Conservation (phyloP, 2,888 invertebrate genomes). For the Spilosoma lubricipeda region DNA sequence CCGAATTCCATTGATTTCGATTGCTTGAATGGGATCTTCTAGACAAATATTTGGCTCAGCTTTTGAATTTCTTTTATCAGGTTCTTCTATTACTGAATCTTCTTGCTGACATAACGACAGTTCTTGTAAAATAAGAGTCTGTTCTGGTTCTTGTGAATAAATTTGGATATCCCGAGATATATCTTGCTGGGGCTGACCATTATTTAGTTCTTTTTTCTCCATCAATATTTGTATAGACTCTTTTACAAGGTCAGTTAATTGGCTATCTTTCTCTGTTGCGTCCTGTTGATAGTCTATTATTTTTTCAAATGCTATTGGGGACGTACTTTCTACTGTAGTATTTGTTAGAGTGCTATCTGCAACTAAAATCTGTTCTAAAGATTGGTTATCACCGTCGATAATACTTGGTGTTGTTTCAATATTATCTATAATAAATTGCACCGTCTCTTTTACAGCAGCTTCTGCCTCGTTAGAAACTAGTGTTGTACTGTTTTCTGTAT, state of each 20-base stretch:
- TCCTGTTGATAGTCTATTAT: not conserved
- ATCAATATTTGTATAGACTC: not conserved
- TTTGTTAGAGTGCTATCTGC: not conserved
- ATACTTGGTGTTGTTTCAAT: not conserved
- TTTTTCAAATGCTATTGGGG: not conserved
- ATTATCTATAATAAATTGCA: not conserved
- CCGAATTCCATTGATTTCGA: not conserved
- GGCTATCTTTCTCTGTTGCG: no score
- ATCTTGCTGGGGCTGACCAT: not conserved
- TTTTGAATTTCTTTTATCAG: not conserved
- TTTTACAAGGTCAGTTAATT: not conserved
- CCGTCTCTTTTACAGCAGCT: not conserved
- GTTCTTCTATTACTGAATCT: not conserved
- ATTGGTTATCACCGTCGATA: not conserved
- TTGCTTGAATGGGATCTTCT: not conserved
- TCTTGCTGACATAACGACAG: not conserved
- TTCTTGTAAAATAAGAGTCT: not conserved
- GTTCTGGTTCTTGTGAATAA: not conserved
- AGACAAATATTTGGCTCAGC: not conserved
- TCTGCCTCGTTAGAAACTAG: not conserved
- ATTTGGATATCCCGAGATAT: not conserved
- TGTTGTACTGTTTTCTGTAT: not conserved
- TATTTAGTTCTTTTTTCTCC: not conserved
- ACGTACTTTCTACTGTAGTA: not conserved
- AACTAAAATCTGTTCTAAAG: not conserved